These are phyloP conservation scores for Trichacis sp. DNA, from an alignment of 2,888 invertebrate genomes.

Conservation along the genomic window DNA sequence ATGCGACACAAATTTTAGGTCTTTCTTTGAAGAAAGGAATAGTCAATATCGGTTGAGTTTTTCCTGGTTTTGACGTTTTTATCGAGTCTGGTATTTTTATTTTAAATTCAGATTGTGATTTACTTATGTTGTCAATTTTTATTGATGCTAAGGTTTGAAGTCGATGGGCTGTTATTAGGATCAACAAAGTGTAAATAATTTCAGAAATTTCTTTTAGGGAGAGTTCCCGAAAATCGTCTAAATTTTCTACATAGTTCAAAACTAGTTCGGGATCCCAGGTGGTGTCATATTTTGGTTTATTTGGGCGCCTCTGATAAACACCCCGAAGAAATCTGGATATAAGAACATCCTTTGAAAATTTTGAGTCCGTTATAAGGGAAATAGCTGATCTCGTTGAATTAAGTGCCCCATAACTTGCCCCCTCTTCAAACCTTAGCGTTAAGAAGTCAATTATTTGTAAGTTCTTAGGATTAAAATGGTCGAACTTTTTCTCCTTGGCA, in stretches of 20 bases:
- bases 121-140: constrained; percentile 10
- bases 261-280: too few species aligned
- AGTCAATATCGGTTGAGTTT: constrained; percentile 9
- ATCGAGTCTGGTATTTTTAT: constrained; percentile 13
- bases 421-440: background rate
- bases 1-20: constrained; percentile 12
- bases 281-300: constrained; percentile 22
- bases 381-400: constrained; percentile 26
- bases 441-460: background rate
- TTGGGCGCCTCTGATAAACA: constrained; percentile 12
- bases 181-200: too few species aligned
- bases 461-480: background rate
- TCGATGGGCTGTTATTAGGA: too few species aligned
- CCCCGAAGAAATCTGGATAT: constrained; percentile 25
- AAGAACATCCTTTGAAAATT: constrained; percentile 2
- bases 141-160: constrained; percentile 15
- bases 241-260: too few species aligned
- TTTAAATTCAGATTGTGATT: constrained; percentile 2
- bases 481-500: background rate
- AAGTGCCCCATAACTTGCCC: background rate
- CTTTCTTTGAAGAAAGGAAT: constrained; percentile 9
- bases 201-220: too few species aligned
- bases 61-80: constrained; percentile 23
- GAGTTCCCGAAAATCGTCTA: too few species aligned
- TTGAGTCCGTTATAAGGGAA: constrained; percentile 10